phyloP scores from a whole-genome alignment of 2,797 vertebrate species.

The Linurgus olivaceus region DNA sequence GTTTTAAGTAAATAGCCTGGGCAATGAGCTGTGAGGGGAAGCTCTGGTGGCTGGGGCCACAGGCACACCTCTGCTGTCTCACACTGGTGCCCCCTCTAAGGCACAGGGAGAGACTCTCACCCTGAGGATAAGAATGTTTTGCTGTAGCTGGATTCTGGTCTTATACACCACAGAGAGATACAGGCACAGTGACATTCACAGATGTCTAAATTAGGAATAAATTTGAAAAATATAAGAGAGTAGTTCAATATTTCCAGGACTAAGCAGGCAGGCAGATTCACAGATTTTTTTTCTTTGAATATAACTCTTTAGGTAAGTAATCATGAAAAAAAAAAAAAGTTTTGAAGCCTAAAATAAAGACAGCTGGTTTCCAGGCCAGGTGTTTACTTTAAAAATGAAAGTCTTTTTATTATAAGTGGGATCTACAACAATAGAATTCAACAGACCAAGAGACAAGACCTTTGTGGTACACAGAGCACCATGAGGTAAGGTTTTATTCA shows the following conservation, averaged over 20 bases:
- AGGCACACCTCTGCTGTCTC: not conserved
- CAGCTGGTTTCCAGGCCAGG: not conserved
- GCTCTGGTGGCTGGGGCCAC: not conserved
- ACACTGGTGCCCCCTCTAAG: not conserved
- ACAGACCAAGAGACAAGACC: not conserved
- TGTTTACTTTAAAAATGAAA: not conserved
- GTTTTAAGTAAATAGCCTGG: not conserved
- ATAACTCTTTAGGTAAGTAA: not conserved
- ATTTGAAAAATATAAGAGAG: not conserved
- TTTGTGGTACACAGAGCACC: not conserved
- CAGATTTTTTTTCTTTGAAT: not conserved
- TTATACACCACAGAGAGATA: not conserved
- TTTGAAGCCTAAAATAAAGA: not conserved
- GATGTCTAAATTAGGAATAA: not conserved
- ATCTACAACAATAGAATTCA: not conserved
- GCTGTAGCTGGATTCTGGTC: not conserved
- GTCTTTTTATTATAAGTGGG: not conserved
- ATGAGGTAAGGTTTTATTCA: not conserved
- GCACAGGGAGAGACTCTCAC: not conserved
- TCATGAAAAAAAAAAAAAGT: not conserved
- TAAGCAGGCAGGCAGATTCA: not conserved
- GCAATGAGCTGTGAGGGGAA: not conserved
- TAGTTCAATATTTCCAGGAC: not conserved
- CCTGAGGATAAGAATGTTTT: not conserved
- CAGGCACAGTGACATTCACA: not conserved